These are phyloP conservation scores for Sarcophaga bullata DNA, from an alignment of 1,140 invertebrate species.

Conservation along the genomic window DNA sequence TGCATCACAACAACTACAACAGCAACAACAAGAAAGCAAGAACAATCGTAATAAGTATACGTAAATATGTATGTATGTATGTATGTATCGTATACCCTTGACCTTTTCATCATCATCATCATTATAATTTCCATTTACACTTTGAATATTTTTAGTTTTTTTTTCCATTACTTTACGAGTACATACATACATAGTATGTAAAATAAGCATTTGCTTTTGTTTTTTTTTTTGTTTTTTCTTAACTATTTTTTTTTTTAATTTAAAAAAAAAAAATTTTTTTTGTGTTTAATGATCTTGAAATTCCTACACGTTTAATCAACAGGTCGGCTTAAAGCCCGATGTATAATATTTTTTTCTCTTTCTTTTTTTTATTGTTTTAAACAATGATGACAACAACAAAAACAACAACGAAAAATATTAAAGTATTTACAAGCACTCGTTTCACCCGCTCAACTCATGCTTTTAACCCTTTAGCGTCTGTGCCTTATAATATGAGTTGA, in stretches of 20 bases:
- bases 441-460: neutral
- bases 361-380: neutral
- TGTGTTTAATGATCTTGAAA: slow-evolving; percentile 5
- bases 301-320: slow-evolving; percentile 26
- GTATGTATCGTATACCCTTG: slow-evolving; percentile 24
- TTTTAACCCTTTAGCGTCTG: neutral
- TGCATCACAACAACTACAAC: no score
- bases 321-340: neutral
- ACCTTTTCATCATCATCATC: slow-evolving; percentile 1
- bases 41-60: neutral
- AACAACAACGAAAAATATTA: neutral
- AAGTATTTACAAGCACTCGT: neutral
- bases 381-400: neutral
- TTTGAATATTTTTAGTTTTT: neutral
- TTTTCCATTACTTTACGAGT: neutral
- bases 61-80: neutral
- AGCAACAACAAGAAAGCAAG: no score
- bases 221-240: no score
- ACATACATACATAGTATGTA: no score
- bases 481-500: neutral
- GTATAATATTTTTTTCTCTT: neutral
- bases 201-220: no score
- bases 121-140: neutral
- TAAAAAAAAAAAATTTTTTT: no score
- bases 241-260: no score